Conservation (phyloP, 1,140 invertebrate genomes). For the Drosophila watanabei region DNA sequence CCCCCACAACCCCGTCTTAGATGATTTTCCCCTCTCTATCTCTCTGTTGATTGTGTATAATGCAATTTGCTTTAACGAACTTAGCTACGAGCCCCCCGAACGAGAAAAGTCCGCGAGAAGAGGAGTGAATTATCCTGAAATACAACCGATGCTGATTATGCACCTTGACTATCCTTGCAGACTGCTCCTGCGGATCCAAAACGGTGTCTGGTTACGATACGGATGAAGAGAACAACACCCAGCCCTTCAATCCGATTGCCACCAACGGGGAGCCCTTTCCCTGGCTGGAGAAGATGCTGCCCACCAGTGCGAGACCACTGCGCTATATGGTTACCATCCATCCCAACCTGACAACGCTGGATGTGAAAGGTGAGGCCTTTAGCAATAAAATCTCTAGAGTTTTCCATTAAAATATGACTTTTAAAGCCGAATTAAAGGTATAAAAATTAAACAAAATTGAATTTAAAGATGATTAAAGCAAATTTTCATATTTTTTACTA, state of each 20-base stretch:
- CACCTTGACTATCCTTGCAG: conserved; percentile 85
- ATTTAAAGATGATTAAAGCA: not conserved
- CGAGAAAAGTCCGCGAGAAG: conserved; percentile 23
- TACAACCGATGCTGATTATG: conserved; percentile 26
- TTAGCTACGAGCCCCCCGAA: conserved; percentile 59
- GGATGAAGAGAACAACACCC: conserved; percentile 88
- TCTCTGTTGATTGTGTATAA: conserved; percentile 74
- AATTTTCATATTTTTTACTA: not conserved
- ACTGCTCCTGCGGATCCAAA: conserved; percentile 90
- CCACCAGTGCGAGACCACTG: conserved; percentile 91
- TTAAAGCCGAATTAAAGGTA: not conserved
- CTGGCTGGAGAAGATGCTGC: conserved; percentile 95
- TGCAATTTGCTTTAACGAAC: conserved; percentile 74
- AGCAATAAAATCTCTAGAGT: not conserved
- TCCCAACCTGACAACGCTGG: conserved; percentile 96
- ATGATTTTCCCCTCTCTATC: conserved; percentile 36
- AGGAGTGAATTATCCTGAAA: conserved; percentile 17
- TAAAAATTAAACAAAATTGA: not conserved
- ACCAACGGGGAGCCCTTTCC: conserved; percentile 94
- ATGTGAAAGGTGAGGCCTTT: conserved; percentile 90
- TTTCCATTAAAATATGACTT: not conserved
- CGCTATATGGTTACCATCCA: conserved; percentile 96
- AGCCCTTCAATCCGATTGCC: conserved; percentile 89
- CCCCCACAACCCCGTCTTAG: conserved; percentile 21
- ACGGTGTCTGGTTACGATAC: conserved; percentile 88